Base-by-base conservation (phyloP, 2,888 invertebrate species). In the Dione vanillae region DNA sequence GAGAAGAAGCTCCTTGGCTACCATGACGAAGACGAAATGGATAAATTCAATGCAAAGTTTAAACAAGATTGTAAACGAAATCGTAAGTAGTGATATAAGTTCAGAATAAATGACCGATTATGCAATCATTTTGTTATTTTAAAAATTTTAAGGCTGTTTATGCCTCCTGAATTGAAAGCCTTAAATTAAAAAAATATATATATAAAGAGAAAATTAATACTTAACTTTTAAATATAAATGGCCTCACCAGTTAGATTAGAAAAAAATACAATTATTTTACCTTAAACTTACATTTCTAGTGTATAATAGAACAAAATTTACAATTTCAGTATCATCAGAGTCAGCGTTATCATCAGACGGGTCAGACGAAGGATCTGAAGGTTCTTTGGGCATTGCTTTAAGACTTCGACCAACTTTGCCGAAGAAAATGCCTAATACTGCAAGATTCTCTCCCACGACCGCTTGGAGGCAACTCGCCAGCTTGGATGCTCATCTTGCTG, bases 401-500 rank as follows among this genome's bases (percentile, higher is more conserved):
- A 95, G 96, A 72, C 88, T 97, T 69, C 94, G 97, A 0, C 97
- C 97, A 0, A 97, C 96, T 0, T 83, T 97, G 75, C 97, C 97
- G 0, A 96, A 96, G 82, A 96, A 97, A 75, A 96, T 96, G 80
- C 93, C 96, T 40, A 95, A 96, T 75, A 95, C 96, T 65, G 96
- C 97, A 0, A 90, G 96, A 70, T 97, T 97, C 89, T 97, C 97
- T 1, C 97, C 97, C 0, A 95, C 96, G 0, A 96, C 96, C 0
- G 97, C 97, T 0, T 97, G 97, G 97, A 94, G 96, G 74, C 95
- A 96, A 62, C 92, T 97, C 6, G 95, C 96, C 8, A 91, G 94
- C 1, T 82, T 96, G 37, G 96, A 96, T 76, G 92, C 94, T 0
- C 93, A 90, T 79, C 84, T 91, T 10, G 85, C 87, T 49, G 90